Base-by-base conservation (phyloP, 2,888 invertebrate species). In the Harpalus rubripes region DNA sequence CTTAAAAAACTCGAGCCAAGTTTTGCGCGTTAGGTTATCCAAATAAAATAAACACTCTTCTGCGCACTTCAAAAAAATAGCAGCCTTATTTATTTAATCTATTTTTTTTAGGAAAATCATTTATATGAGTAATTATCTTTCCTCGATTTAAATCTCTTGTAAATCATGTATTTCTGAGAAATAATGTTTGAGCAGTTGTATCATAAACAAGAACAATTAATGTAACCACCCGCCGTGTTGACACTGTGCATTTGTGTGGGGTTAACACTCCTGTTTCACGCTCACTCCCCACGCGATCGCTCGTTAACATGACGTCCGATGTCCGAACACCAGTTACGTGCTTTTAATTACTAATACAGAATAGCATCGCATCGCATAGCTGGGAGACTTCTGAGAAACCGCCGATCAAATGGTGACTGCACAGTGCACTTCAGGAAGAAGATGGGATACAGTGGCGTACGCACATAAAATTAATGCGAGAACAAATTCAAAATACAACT, bases 181-280 rank as follows among this genome's bases (percentile, higher is more conserved):
- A 22, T 18, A 22, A 59, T 16, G 8, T 59, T 59, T 8, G 15
- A 15, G 16, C 15, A 15, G 1, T 15, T 5, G 12, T 22, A 22
- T 63, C 63, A 63, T 63, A 63, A 63, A 63, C 18, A 63, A 63
- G 22, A 63, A 63, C 63, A 63, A 63, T 63, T 63, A 63, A 22
- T 63, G 68, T 79, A 76, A 59, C 82, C 82, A 58, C 85, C 85
- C 83, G 82, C 78, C 15, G 84, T 41, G 80, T 26, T 22, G 22
- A 63, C 63, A 63, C 63, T 22, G 22, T 7, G 10, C 59, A 59
- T 63, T 61, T 61, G 16, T 18, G 59, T 61, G 59, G 61, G 39
- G 59, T 80, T 80, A 81, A 81, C 44, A 59, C 61, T 63, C 59
- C 44, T 59, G 80, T 81, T 81, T 81, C 59, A 61, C 10, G 41